These are phyloP conservation scores for Dasysyrphus tricinctus DNA, from an alignment of 2,888 invertebrate genomes.

Conservation along the genomic window DNA sequence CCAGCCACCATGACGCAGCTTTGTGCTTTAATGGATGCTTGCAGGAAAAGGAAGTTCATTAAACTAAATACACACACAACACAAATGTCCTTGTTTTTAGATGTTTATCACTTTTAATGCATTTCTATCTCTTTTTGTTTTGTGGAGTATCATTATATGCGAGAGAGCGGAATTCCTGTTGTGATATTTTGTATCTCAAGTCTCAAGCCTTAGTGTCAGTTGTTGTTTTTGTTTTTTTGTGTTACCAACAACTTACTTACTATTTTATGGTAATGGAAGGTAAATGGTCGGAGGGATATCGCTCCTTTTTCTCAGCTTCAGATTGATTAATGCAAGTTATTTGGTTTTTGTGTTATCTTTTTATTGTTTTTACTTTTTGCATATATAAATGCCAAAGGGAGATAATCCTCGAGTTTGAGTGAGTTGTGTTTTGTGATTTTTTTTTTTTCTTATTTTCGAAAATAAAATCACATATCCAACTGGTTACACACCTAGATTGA, in stretches of 20 bases:
- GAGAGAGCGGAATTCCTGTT: constrained; percentile 27
- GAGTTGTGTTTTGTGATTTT: constrained; percentile 46
- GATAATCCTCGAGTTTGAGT: constrained; percentile 31
- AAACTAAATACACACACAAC: constrained; percentile 62
- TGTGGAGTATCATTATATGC: not conserved
- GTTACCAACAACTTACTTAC: constrained; percentile 23
- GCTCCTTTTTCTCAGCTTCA: constrained; percentile 26
- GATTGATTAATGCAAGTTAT: constrained; percentile 74
- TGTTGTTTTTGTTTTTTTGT: not conserved
- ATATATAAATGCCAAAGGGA: not conserved
- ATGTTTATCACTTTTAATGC: constrained; percentile 74
- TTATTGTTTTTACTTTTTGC: constrained; percentile 31
- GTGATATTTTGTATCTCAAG: constrained; percentile 17
- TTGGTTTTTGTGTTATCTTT: constrained; percentile 60
- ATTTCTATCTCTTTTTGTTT: constrained; percentile 38
- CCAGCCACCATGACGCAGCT: constrained; percentile 64
- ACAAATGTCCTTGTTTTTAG: constrained; percentile 74
- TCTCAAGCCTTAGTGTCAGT: not conserved
- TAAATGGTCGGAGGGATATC: constrained; percentile 61
- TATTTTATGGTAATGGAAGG: constrained; percentile 75
- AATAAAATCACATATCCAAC: not conserved
- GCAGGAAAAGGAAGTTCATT: constrained; percentile 73
- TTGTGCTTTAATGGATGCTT: constrained; percentile 22
- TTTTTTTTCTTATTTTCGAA: not conserved
- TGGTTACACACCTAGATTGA: not conserved